phyloP scores from a whole-genome alignment of 1,140 invertebrate species.

The Zaprionus ghesquierei region DNA sequence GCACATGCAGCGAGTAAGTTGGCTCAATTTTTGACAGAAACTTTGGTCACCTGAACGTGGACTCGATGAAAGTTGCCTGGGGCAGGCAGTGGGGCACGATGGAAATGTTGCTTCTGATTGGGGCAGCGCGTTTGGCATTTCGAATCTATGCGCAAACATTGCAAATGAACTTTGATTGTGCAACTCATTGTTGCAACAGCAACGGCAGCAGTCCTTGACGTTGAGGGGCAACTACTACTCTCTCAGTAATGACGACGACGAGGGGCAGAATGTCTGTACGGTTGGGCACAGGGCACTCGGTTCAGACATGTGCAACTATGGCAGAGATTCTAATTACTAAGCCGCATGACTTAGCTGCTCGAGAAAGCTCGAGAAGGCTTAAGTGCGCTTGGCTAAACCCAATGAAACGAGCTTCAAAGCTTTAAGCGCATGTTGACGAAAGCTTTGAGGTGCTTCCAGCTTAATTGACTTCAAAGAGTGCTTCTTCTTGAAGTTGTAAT shows the following conservation, averaged over 20 bases:
- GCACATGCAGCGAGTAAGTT: constrained; percentile 18
- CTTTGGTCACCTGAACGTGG: constrained; percentile 11
- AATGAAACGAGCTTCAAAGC: no score
- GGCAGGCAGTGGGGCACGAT: not conserved
- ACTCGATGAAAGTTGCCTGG: constrained; percentile 29
- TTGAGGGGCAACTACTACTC: constrained; percentile 2
- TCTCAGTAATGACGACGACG: constrained; percentile 18
- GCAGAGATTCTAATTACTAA: not conserved
- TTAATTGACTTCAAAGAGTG: no score
- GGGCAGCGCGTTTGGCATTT: constrained; percentile 46
- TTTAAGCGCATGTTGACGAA: no score
- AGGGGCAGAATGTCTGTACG: not conserved
- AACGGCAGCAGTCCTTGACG: not conserved
- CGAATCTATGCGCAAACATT: constrained; percentile 63
- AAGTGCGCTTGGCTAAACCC: not conserved
- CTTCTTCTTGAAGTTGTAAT: no score
- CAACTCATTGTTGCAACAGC: constrained; percentile 26
- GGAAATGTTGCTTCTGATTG: constrained; percentile 37
- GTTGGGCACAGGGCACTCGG: not conserved
- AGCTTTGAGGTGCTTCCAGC: no score
- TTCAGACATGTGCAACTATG: not conserved
- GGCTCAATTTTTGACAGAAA: constrained; percentile 27
- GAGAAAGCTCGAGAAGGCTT: not conserved
- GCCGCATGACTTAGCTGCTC: not conserved
- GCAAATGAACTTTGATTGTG: constrained; percentile 66